Conservation (phyloP, 2,888 invertebrate species). For the Vandiemenella viatica region DNA sequence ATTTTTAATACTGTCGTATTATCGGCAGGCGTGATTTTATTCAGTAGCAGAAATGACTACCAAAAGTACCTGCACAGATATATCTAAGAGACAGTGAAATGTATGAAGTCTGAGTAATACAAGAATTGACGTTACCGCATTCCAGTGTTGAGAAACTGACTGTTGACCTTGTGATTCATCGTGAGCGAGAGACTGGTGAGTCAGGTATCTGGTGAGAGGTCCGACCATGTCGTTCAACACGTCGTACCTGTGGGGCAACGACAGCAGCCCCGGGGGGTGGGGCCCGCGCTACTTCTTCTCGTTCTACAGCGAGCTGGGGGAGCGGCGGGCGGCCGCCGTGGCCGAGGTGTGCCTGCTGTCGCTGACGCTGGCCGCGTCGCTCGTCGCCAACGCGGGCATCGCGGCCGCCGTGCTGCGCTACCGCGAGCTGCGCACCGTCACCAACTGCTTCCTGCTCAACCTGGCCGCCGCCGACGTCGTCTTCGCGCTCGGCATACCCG, state of each 20-base stretch:
- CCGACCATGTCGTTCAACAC: conserved; percentile 25
- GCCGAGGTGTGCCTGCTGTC: conserved; percentile 31
- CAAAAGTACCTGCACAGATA: no score
- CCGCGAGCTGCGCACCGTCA: conserved; percentile 38
- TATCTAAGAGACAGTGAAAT: no score
- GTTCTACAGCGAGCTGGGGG: conserved; percentile 38
- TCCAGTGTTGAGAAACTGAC: no score
- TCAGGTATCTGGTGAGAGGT: no score
- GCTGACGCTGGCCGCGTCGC: conserved; percentile 31
- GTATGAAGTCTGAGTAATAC: no score
- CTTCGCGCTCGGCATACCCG: conserved; percentile 37
- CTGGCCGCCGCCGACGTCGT: conserved; percentile 48
- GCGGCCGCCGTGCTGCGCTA: conserved; percentile 32
- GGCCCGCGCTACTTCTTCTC: conserved; percentile 39
- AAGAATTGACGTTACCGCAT: no score
- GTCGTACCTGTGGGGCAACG: conserved; percentile 36
- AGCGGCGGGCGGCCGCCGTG: conserved; percentile 26
- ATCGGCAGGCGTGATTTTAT: no score
- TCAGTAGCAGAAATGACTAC: no score
- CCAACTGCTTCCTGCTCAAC: conserved; percentile 40
- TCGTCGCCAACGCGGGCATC: conserved; percentile 37
- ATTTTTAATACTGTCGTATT: no score
- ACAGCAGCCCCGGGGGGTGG: conserved; percentile 32
- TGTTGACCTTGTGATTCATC: no score
- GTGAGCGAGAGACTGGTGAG: no score